A percentile compares a stretch with the other conserved stretches of the same genome.
Conservation (phyloP, 2,797 vertebrate species). For the Rallus crepitans region DNA sequence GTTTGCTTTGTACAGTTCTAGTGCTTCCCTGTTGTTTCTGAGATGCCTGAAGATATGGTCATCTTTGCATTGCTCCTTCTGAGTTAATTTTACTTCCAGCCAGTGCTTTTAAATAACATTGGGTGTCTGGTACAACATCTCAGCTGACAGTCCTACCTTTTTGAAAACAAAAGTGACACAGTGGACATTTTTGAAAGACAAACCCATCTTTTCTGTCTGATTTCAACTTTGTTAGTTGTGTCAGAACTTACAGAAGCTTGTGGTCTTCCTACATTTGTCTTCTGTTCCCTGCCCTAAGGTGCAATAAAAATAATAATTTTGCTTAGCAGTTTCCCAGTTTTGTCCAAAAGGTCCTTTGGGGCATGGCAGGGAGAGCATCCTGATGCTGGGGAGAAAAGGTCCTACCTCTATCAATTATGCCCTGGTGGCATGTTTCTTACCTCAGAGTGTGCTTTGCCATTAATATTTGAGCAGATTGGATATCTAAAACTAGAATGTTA, state of each 20-base stretch:
- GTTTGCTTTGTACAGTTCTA: not conserved
- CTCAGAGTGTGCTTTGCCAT: not conserved
- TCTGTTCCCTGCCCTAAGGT: not conserved
- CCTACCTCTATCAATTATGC: not conserved
- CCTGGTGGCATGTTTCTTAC: not conserved
- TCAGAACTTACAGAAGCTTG: not conserved
- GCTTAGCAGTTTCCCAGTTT: not conserved
- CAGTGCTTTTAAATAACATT: not conserved
- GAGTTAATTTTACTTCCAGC: not conserved
- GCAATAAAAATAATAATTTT: not conserved
- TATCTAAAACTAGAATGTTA: not conserved
- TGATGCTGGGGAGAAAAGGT: not conserved
- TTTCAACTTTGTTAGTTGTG: not conserved
- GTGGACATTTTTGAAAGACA: not conserved
- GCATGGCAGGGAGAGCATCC: not conserved
- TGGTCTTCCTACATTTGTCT: not conserved
- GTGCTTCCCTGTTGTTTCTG: not conserved
- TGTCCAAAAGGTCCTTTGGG: not conserved
- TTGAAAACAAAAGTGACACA: not conserved
- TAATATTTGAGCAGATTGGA: not conserved
- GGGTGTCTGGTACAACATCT: not conserved
- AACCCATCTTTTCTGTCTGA: not conserved
- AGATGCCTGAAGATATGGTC: not conserved
- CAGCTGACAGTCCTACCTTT: not conserved
- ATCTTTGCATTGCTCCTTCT: not conserved